These are phyloP conservation scores for Scaptomyza tumidula DNA, from an alignment of 2,888 invertebrate species.

Conservation along the genomic window DNA sequence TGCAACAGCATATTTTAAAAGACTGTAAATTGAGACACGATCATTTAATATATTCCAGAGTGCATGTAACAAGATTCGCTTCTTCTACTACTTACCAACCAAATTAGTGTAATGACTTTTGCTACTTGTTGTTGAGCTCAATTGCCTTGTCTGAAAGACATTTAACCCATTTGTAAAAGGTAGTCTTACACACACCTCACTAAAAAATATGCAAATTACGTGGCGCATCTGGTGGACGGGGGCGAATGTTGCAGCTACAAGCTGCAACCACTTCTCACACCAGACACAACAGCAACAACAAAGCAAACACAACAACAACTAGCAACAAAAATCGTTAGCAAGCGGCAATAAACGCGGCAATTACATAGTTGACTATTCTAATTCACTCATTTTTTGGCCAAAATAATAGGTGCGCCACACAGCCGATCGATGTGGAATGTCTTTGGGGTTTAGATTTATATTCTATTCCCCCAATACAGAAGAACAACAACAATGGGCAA, in stretches of 20 bases:
- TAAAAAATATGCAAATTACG: slow-evolving; percentile 49
- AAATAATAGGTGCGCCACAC: slow-evolving; percentile 72
- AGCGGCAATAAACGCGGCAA: slow-evolving; percentile 72
- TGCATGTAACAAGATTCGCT: neutral
- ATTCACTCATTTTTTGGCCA: slow-evolving; percentile 71
- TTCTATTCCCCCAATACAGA: slow-evolving; percentile 17
- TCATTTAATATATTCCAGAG: neutral
- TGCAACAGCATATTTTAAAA: neutral
- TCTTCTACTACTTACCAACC: neutral
- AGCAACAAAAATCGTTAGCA: slow-evolving; percentile 36
- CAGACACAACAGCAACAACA: slow-evolving; percentile 25
- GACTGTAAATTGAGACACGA: no score
- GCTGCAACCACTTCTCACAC: slow-evolving; percentile 45
- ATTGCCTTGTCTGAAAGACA: slow-evolving; percentile 16
- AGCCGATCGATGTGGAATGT: slow-evolving; percentile 49
- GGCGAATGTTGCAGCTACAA: slow-evolving; percentile 18
- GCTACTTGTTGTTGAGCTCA: slow-evolving; percentile 6
- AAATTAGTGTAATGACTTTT: slow-evolving; percentile 7
- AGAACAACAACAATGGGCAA: slow-evolving; percentile 46
- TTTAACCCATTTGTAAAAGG: slow-evolving; percentile 48
- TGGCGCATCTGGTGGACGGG: slow-evolving; percentile 41
- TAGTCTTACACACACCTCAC: slow-evolving; percentile 39
- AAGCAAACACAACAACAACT: slow-evolving; percentile 32
- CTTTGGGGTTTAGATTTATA: slow-evolving; percentile 39
- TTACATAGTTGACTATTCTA: slow-evolving; percentile 76